Evolutionary conservation across 2,888 invertebrate genomes (phyloP).

Genomic region (Tetheella fluctuosa): DNA sequence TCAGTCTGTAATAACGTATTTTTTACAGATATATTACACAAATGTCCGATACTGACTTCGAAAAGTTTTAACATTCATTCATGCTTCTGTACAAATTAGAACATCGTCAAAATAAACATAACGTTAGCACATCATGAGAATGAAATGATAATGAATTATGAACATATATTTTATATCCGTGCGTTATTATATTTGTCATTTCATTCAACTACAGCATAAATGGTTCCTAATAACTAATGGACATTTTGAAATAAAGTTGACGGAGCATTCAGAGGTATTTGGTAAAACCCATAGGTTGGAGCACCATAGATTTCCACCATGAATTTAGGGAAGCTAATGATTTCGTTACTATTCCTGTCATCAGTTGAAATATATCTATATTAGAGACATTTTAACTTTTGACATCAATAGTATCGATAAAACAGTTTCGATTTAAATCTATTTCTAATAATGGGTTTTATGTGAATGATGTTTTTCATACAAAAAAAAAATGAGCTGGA

Average conservation of each 20-base stretch:
- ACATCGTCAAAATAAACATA: constrained; percentile 21
- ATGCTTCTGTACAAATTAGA: constrained; percentile 6
- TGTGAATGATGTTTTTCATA: background rate
- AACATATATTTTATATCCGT: constrained; percentile 12
- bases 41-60: too few species aligned
- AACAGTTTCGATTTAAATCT: constrained; percentile 33
- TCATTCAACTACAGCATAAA: constrained; percentile 6
- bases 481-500: background rate
- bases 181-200: constrained; percentile 2
- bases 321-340: constrained; percentile 59
- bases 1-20: background rate
- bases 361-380: constrained; percentile 20
- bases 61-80: background rate
- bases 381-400: constrained; percentile 19
- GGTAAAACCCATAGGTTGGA: constrained; percentile 44
- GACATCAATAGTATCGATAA: constrained; percentile 33
- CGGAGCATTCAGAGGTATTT: constrained; percentile 41
- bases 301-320: constrained; percentile 43
- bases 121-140: constrained; percentile 27
- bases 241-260: background rate
- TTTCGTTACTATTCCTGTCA: constrained; percentile 41
- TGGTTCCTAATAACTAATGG: background rate
- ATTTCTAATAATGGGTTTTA: constrained; percentile 25
- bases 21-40: background rate
- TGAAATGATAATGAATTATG: constrained; percentile 13